phyloP scores from a whole-genome alignment of 2,113 vertebrate species.

The Pseudorasbora parva region DNA sequence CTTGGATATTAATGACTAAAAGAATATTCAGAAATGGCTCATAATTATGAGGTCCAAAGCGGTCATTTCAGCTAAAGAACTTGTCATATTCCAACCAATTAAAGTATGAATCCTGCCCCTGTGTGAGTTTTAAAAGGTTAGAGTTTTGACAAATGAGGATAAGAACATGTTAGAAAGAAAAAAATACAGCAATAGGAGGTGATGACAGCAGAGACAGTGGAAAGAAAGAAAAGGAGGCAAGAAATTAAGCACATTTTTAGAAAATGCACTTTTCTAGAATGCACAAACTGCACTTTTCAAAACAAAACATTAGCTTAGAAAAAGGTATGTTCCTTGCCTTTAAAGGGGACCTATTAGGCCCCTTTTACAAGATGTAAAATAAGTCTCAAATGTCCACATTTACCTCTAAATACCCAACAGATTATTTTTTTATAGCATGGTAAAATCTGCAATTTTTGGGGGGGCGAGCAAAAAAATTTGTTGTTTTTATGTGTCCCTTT shows the following conservation, averaged over 20 bases:
- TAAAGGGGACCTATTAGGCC: no score
- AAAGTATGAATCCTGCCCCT: conserved; percentile 34
- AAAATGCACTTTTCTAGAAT: no score
- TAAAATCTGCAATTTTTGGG: no score
- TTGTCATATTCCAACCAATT: conserved; percentile 49
- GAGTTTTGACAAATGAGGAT: conserved; percentile 37
- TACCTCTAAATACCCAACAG: no score
- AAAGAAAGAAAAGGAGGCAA: background rate
- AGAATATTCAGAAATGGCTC: conserved; percentile 26
- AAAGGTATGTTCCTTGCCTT: background rate
- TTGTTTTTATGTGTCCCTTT: no score
- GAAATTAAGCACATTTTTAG: background rate
- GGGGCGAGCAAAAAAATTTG: no score
- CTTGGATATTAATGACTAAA: conserved; percentile 11
- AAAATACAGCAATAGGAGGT: background rate
- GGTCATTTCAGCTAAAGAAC: conserved; percentile 17
- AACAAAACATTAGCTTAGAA: background rate
- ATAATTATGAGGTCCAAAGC: conserved; percentile 27
- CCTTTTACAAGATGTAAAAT: no score
- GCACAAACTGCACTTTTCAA: background rate
- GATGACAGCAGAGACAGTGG: background rate
- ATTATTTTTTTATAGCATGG: no score
- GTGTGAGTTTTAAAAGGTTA: conserved; percentile 49
- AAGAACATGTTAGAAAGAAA: background rate
- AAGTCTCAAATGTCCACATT: no score